phyloP scores from a whole-genome alignment of 2,888 invertebrate species.

The Spialia ferax region DNA sequence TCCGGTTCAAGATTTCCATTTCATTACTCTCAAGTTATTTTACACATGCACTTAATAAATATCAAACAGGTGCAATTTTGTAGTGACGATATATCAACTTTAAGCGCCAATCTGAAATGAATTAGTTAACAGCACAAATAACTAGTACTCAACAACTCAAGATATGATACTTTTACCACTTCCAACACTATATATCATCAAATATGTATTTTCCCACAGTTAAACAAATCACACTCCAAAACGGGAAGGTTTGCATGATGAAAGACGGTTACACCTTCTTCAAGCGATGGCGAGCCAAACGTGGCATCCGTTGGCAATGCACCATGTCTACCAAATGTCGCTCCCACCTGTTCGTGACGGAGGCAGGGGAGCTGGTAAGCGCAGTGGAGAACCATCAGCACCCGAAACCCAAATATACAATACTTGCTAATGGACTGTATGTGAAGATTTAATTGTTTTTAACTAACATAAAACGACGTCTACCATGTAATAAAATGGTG shows the following conservation, averaged over 20 bases:
- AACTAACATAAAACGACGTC: too few relatives aligned
- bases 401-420: not conserved
- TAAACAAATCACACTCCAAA: not conserved
- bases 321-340: not conserved
- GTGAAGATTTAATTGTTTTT: not conserved
- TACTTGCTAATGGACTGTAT: not conserved
- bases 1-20: too few relatives aligned
- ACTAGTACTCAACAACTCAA: too few relatives aligned
- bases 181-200: too few relatives aligned
- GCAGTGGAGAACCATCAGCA: conserved; percentile 3
- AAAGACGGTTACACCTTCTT: not conserved
- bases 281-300: not conserved
- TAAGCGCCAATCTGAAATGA: too few relatives aligned
- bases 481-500: too few relatives aligned
- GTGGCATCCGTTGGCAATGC: not conserved
- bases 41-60: too few relatives aligned
- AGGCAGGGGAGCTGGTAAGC: not conserved
- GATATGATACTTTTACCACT: too few relatives aligned
- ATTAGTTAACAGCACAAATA: not conserved
- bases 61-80: too few relatives aligned
- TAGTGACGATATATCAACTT: too few relatives aligned
- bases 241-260: not conserved
- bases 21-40: too few relatives aligned
- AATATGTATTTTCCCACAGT: not conserved
- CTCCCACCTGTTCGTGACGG: not conserved